These are phyloP conservation scores for Eupristina koningsbergeri DNA, from an alignment of 1,140 invertebrate species.

Conservation along the genomic window DNA sequence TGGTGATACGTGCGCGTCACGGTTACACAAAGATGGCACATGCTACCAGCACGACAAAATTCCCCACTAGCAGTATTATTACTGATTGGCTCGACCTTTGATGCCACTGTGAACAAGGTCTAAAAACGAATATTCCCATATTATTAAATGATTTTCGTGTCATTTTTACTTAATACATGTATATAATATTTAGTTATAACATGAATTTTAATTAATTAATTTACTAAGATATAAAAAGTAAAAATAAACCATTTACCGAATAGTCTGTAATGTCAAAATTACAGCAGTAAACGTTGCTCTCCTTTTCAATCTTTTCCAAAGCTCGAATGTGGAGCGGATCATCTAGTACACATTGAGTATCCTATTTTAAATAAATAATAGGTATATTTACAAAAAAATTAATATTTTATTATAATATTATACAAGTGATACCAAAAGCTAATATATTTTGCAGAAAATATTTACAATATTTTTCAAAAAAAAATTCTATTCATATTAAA, in stretches of 20 bases:
- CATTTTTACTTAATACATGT: background rate
- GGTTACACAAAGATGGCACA: slow-evolving; percentile 87
- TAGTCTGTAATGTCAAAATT: slow-evolving; percentile 78
- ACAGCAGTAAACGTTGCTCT: slow-evolving; percentile 72
- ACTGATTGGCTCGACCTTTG: slow-evolving; percentile 82
- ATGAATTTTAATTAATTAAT: background rate
- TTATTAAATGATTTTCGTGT: too few species aligned
- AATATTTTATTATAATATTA: too few species aligned
- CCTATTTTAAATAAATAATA: slow-evolving; percentile 33
- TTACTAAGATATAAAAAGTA: background rate
- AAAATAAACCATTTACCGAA: slow-evolving; percentile 71
- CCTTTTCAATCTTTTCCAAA: slow-evolving; percentile 65
- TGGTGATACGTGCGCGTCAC: slow-evolving; percentile 75
- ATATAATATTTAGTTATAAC: background rate
- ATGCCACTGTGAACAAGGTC: slow-evolving; percentile 88
- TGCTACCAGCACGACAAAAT: slow-evolving; percentile 89
- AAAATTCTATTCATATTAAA: background rate
- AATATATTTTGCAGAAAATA: background rate
- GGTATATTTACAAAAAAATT: background rate
- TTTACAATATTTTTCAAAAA: background rate
- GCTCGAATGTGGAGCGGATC: slow-evolving; percentile 71
- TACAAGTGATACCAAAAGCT: background rate
- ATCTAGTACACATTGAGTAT: slow-evolving; percentile 53
- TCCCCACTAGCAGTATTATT: slow-evolving; percentile 80
- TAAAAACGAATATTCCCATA: too few species aligned